phyloP scores from a whole-genome alignment of 2,888 invertebrate genomes.

The Eurytoma californica region DNA sequence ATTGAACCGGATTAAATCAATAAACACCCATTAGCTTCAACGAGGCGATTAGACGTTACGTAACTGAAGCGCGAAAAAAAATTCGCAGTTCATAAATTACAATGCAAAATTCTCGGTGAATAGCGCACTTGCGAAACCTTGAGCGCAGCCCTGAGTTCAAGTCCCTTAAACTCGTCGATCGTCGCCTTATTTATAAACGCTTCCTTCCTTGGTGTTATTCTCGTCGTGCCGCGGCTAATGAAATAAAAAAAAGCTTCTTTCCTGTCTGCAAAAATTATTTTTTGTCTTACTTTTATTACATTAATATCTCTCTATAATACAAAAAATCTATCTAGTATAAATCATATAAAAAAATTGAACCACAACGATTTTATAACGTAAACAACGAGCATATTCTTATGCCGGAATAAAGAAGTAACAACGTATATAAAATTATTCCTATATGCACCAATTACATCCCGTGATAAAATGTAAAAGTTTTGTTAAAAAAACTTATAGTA shows the following conservation, averaged over 20 bases:
- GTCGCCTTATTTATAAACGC: constrained; percentile 27
- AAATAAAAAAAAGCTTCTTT: constrained; percentile 7
- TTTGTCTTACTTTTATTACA: constrained; percentile 33
- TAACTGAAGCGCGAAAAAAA: too few relatives aligned
- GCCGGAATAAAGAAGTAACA: too few relatives aligned
- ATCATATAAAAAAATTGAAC: neutral
- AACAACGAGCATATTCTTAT: neutral
- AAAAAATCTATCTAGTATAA: constrained; percentile 1
- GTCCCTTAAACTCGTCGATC: constrained; percentile 17
- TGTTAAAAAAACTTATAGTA: too few relatives aligned
- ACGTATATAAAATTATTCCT: too few relatives aligned
- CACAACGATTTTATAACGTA: neutral
- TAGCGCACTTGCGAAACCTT: neutral
- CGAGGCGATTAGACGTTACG: neutral
- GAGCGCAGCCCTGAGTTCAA: constrained; percentile 27
- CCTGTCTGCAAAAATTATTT: constrained; percentile 18
- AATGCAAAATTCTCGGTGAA: too few relatives aligned
- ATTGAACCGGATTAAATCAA: constrained; percentile 9
- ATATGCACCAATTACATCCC: too few relatives aligned
- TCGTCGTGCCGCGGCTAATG: neutral
- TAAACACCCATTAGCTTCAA: neutral
- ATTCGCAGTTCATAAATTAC: too few relatives aligned
- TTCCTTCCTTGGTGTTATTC: constrained; percentile 18
- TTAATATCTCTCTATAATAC: constrained; percentile 9
- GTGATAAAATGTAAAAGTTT: too few relatives aligned